These are phyloP conservation scores for Aphidoletes aphidimyza DNA, from an alignment of 2,888 invertebrate species.

Conservation along the genomic window DNA sequence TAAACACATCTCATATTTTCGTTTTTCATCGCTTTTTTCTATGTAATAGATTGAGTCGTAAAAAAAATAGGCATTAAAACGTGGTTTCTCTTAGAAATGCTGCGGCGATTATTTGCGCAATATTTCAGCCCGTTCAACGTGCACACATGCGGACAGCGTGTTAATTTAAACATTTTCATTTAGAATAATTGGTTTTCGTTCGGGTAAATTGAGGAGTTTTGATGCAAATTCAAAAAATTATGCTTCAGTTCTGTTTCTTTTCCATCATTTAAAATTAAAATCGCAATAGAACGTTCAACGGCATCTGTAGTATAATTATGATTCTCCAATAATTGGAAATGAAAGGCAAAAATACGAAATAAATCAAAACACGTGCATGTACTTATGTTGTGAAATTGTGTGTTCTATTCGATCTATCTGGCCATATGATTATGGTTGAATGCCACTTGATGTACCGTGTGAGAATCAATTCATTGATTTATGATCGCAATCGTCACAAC, in stretches of 20 bases:
- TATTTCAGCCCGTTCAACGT: not conserved
- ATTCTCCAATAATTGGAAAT: not conserved
- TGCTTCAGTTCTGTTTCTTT: not conserved
- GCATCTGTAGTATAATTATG: not conserved
- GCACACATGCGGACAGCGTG: conserved; percentile 22
- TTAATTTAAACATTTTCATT: conserved; percentile 18
- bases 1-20: not conserved
- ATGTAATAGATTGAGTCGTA: not conserved
- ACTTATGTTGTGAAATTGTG: not conserved
- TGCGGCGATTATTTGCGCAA: conserved; percentile 33
- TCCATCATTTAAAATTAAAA: not conserved
- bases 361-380: not conserved
- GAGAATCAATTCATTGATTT: not conserved
- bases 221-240: not conserved
- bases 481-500: not conserved
- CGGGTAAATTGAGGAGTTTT: not conserved
- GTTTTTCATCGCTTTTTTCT: not conserved
- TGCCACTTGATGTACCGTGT: not conserved
- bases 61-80: not conserved
- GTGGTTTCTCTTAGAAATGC: not conserved
- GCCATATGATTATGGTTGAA: not conserved
- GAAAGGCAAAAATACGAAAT: conserved; percentile 15
- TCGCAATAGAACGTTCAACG: not conserved
- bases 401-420: not conserved
- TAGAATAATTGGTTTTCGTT: conserved; percentile 26